Evolutionary conservation across 2,113 vertebrate genomes (phyloP).

Genomic region (Tamias sibiricus): DNA sequence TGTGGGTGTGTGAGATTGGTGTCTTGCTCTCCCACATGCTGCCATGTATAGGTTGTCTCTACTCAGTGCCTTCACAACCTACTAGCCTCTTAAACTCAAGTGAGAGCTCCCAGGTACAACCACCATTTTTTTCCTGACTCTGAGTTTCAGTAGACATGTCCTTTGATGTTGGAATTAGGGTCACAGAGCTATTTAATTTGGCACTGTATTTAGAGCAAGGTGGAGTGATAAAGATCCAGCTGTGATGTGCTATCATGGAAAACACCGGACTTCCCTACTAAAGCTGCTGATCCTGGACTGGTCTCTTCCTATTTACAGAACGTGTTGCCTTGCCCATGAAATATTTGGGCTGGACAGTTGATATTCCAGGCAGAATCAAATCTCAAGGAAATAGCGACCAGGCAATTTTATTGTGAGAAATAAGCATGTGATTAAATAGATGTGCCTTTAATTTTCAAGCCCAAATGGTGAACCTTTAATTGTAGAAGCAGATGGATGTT

Average conservation of each 20-base stretch:
- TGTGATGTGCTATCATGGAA: not conserved
- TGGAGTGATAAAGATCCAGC: not conserved
- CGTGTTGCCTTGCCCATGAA: not conserved
- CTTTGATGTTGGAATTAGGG: not conserved
- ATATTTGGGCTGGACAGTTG: not conserved
- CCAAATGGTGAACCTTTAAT: not conserved
- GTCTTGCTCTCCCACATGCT: not conserved
- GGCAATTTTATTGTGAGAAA: not conserved
- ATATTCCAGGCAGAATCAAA: not conserved
- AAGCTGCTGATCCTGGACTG: not conserved
- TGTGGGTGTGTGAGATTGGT: not conserved
- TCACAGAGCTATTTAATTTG: not conserved
- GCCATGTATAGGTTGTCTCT: not conserved
- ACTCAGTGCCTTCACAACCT: accelerated
- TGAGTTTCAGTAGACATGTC: not conserved
- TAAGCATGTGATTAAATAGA: not conserved
- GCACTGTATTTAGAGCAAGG: not conserved
- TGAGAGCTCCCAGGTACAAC: not conserved
- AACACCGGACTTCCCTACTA: not conserved
- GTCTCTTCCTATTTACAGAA: not conserved
- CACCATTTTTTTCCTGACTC: not conserved
- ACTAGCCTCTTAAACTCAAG: not conserved
- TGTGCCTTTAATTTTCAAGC: not conserved
- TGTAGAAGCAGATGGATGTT: not conserved
- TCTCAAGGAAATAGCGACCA: not conserved